These are phyloP conservation scores for Prorops nasuta DNA, from an alignment of 1,140 invertebrate genomes.

Conservation along the genomic window DNA sequence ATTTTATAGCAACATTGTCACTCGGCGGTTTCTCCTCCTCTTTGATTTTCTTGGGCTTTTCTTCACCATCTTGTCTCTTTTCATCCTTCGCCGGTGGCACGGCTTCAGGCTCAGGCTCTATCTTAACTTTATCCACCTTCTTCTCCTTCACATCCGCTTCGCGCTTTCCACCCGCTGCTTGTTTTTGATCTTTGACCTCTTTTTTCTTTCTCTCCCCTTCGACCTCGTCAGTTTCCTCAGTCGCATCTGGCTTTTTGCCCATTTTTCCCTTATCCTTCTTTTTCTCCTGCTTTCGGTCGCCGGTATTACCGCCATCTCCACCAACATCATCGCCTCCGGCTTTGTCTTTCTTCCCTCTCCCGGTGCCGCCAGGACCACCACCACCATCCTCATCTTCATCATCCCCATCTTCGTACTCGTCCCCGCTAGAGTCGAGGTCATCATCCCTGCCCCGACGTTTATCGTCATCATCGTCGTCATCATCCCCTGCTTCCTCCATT, in stretches of 20 bases:
- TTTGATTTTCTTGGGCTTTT: neutral
- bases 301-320: too few species aligned
- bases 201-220: neutral
- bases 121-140: neutral
- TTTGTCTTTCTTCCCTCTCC: too few species aligned
- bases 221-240: neutral
- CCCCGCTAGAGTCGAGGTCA: neutral
- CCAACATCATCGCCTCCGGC: too few species aligned
- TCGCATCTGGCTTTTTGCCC: neutral
- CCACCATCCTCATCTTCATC: constrained; percentile 8
- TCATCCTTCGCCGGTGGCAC: neutral
- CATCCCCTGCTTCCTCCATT: constrained; percentile 15
- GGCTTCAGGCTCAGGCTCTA: neutral
- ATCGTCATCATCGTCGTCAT: constrained; percentile 14
- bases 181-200: constrained; percentile 1
- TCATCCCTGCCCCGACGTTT: constrained; percentile 7
- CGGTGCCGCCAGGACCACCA: too few species aligned
- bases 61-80: neutral
- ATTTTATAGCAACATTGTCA: neutral
- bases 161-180: too few species aligned
- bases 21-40: neutral
- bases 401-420: neutral
- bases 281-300: neutral
- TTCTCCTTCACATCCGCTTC: too few species aligned
- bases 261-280: constrained; percentile 1